Evolutionary conservation across 2,113 vertebrate species (phyloP), one percentile per base, ranked within the genome.

Genomic region (Tricholaema leucomelas): DNA sequence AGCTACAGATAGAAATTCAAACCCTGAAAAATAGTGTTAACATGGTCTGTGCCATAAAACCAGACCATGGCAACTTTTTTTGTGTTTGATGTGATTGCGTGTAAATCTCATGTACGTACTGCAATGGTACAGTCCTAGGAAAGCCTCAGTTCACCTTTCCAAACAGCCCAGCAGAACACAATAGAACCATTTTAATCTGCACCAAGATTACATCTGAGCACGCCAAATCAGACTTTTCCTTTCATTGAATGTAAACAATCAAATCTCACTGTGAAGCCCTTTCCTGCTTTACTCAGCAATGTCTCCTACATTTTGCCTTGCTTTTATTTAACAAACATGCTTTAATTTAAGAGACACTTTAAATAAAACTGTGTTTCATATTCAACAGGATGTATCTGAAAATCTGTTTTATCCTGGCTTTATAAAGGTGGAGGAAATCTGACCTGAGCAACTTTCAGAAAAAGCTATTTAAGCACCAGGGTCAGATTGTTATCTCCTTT

Each of bases 161-260:
- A 95, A 95, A 95, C 60, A 96, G 81, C 74, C 79, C 80, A 90
- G 91, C 79, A 82, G 89, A 97, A 95, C 78, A 97, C 96, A 98
- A 97, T 98, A 95, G 94, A 86, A 86, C 94, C 93, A 92, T 98
- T 98, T 97, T 96, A 97, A 97, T 96, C 96, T 94, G 72, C 74
- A 75, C 80, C 18, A 76, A 97, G 98, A 98, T 98, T 97, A 97
- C 96, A 98, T 98, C 98, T 98, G 96, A 97, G 94, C 69, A 90
- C 91, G 96, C 96, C 86, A 96, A 96, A 93, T 98, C 97, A 98
- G 97, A 98, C 97, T 98, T 98, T 98, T 98, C 98, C 98, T 98
- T 98, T 98, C 97, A 98, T 97, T 98, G 96, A 98, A 95, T 93
- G 94, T 96, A 97, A 98, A 98, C 97, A 98, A 98, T 98, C 93